Base-by-base conservation (phyloP, 2,113 vertebrate genomes). In the Dicerorhinus sumatrensis region DNA sequence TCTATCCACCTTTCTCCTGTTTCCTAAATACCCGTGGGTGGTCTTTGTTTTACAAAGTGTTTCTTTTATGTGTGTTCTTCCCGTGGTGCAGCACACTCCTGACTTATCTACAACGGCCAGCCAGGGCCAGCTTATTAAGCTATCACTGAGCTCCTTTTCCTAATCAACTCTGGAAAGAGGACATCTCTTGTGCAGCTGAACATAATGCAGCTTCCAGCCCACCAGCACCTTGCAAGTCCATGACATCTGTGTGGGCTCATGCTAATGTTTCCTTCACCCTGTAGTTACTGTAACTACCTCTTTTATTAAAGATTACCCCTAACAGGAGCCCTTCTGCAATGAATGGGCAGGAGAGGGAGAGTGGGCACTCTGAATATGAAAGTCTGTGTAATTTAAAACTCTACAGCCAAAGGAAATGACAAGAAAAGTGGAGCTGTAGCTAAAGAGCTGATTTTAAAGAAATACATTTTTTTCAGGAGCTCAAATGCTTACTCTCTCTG, bases 101-200 rank as follows among this genome's bases (percentile, higher is more conserved):
- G 70, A 75, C 6, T 36, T 48, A 48, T 17, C 18, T 29, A 80
- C 48, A 60, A 14, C 17, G 76, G 51, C 39, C 54, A 36, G n/a
- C 58, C 3, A 90, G 31, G 20, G n/a, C 76, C 72, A 76, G 69
- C 83, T 72, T 62, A 75, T 96, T 95, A 90, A 91, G 13, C 80
- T 65, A 72, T 88, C 92, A 91, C 39, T 20, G 72, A 93, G 46
- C 5, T 14, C 51, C 27, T 31, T 89, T 65, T 54, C 60, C 25
- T 31, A 31, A 58, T 36, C 63, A 36, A 1, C 65, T 76, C 67
- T 51, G 29, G 4, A 72, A 82, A 73, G n/a, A 60, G 23, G 29
- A 79, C 31, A 14, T 67, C 17, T 4, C 63, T 62, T 13, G 56
- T 23, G 63, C 54, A 75, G 36, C 3, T 23, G 89, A 86, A 76